Percentiles rank a stretch among this genome's conserved stretches.
Conservation (phyloP, 1,140 invertebrate genomes). For the Conus ventricosus region DNA sequence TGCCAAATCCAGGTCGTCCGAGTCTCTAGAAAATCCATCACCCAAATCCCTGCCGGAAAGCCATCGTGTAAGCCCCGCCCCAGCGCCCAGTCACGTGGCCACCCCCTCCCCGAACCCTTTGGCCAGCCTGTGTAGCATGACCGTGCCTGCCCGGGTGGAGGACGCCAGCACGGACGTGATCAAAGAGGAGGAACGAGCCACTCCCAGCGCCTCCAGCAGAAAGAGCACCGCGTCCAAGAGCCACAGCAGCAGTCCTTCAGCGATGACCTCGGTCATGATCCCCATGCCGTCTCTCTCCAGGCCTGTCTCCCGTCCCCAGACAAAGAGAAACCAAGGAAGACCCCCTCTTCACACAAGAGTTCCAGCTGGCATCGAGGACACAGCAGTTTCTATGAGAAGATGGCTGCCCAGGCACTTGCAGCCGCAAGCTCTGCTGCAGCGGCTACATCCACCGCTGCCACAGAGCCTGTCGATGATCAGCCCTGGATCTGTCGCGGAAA, state of each 20-base stretch:
- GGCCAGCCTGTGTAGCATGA: conserved; percentile 28
- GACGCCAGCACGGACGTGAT: not conserved
- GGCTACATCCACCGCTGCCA: not conserved
- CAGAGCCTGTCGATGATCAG: conserved; percentile 53
- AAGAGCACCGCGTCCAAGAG: not conserved
- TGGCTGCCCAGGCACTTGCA: conserved; percentile 35
- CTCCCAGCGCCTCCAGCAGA: not conserved
- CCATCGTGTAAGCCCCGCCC: not conserved
- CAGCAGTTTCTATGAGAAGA: conserved; percentile 28
- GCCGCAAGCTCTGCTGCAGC: not conserved
- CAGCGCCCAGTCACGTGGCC: not conserved
- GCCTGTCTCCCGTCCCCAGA: conserved; percentile 29
- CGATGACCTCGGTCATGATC: conserved; percentile 46
- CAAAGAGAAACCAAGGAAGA: not conserved
- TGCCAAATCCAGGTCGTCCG: not conserved
- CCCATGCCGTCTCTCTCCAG: conserved; percentile 36
- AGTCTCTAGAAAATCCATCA: not conserved
- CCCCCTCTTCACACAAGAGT: not conserved
- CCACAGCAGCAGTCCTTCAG: not conserved
- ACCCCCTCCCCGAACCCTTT: not conserved
- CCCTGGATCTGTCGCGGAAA: conserved; percentile 67
- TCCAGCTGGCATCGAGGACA: not conserved
- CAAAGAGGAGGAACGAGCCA: not conserved
- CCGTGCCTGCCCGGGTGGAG: conserved; percentile 13
- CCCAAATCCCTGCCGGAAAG: not conserved